Evolutionary conservation across 2,888 invertebrate species (phyloP), one percentile per base, ranked within the genome.

Genomic region (Deroplatys truncata): DNA sequence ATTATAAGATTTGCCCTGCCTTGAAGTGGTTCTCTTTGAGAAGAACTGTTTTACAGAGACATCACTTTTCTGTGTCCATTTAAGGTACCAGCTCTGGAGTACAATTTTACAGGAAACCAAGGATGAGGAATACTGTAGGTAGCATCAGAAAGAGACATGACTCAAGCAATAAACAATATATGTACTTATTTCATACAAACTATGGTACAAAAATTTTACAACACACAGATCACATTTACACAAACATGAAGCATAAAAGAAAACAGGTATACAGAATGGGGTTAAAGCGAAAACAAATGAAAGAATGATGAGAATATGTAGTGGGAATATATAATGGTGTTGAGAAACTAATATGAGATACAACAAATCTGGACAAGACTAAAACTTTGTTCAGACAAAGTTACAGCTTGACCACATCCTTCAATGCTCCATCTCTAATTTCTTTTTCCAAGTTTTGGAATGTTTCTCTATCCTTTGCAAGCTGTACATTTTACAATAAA

Each of bases 121-220:
- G 43, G 43, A 43, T 43, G 56, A 72, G 56, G 56, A 72, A 72
- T 20, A 25, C 5, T 5, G 5, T 20, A 25, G 16, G 56, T 56
- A 16, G 20, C 20, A 72, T 72, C 2, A 72, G 2, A 20, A 72
- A 25, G 25, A 72, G 56, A 72, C 25, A 72, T 72, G 56, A 29
- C 31, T 89, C 88, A 89, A 90, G 90, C 94, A 93, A 94, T 94
- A 94, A 93, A 93, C 94, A 94, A 93, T 92, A 92, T 92, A 92
- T 93, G 91, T 91, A 92, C 91, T 93, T 93, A 93, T 94, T 94
- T 94, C 93, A 94, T 95, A 95, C 94, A 95, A 94, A 93, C 94
- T 95, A 95, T 95, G 93, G 94, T 95, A 95, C 95, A 95, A 95
- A 95, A 95, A 94, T 94, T 94, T 92, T 91, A 90, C 90, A 88